Evolutionary conservation across 2,888 invertebrate species (phyloP).

Genomic region (Salpingus planirostris): DNA sequence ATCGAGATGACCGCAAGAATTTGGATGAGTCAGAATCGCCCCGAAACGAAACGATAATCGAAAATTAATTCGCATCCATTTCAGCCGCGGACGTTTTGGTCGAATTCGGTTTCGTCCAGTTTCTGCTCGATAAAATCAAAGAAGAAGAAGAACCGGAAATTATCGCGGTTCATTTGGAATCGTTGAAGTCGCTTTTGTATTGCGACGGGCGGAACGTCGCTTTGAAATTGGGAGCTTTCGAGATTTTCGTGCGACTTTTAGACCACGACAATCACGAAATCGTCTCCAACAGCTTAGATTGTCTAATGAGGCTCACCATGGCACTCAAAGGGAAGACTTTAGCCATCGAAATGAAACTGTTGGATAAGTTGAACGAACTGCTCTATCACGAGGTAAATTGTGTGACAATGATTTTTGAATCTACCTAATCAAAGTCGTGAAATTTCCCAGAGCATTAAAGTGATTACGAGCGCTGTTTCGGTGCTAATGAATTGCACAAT

Average conservation of each 20-base stretch:
- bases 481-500: conserved; percentile 36
- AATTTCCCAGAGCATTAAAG: conserved; percentile 21
- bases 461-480: conserved; percentile 31
- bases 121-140: conserved; percentile 26
- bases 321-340: conserved; percentile 34
- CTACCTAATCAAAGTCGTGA: not conserved
- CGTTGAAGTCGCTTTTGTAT: conserved; percentile 35
- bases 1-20: conserved; percentile 36
- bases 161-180: conserved; percentile 33
- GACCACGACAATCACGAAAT: conserved; percentile 26
- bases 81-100: conserved; percentile 39
- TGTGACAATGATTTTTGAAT: not conserved
- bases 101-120: conserved; percentile 32
- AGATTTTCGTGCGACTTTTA: conserved; percentile 33
- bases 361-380: conserved; percentile 25
- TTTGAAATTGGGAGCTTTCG: conserved; percentile 34
- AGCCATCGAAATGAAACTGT: conserved; percentile 32
- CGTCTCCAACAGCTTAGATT: conserved; percentile 28
- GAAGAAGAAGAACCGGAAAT: conserved; percentile 29
- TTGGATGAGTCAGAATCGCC: conserved; percentile 28
- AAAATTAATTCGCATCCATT: conserved; percentile 2
- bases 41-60: not conserved
- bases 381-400: not conserved
- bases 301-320: conserved; percentile 33
- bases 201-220: conserved; percentile 35